These are phyloP conservation scores for Mola mola DNA, from an alignment of 2,113 vertebrate species.

Conservation along the genomic window DNA sequence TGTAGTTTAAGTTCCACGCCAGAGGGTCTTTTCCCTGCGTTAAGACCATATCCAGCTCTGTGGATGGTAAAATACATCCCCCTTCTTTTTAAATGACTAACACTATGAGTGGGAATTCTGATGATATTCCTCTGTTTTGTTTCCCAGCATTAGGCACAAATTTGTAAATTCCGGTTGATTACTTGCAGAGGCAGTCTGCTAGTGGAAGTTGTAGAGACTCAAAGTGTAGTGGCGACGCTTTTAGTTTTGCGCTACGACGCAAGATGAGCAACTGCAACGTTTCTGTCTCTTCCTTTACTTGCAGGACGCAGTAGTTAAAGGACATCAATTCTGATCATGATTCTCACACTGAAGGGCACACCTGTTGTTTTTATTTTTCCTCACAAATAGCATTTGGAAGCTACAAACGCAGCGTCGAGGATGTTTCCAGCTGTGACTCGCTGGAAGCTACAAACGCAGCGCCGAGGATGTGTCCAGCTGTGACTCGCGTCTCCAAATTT, in stretches of 20 bases:
- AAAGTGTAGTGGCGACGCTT: background rate
- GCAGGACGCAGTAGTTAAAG: background rate
- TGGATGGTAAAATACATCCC: constrained; percentile 25
- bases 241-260: background rate
- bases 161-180: background rate
- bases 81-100: background rate
- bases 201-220: background rate
- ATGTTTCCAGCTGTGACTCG: background rate
- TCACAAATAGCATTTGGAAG: constrained; percentile 20
- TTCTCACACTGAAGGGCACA: constrained; percentile 30
- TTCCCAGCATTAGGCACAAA: background rate
- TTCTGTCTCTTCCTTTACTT: background rate
- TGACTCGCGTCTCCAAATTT: constrained; percentile 17
- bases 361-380: background rate
- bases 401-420: constrained; percentile 21
- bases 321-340: background rate
- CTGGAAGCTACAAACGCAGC: background rate
- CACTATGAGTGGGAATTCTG: constrained; percentile 3
- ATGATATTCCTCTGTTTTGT: constrained; percentile 2
- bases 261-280: background rate
- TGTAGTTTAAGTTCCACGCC: constrained; percentile 50
- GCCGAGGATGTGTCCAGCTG: background rate
- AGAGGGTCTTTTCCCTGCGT: constrained; percentile 40
- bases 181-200: background rate
- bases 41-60: constrained; percentile 33